Conservation (phyloP, 2,113 vertebrate species). For the Calypte anna region DNA sequence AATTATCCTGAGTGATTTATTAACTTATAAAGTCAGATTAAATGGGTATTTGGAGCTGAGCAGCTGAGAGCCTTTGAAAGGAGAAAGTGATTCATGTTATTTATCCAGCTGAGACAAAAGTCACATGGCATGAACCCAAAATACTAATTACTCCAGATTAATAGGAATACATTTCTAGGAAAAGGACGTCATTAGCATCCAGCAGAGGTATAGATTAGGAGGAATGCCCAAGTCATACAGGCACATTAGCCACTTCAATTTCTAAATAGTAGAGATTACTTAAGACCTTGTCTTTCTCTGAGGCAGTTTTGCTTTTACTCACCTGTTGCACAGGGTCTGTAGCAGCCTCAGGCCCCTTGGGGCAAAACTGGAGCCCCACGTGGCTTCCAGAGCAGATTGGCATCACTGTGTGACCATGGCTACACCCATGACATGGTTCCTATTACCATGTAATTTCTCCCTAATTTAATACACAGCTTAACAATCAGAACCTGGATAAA, state of each 20-base stretch:
- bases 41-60: constrained; percentile 52
- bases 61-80: constrained; percentile 40
- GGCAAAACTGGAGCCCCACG: not conserved
- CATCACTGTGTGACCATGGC: not conserved
- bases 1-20: constrained; percentile 66
- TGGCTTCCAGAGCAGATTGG: not conserved
- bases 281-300: not conserved
- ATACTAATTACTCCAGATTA: constrained; percentile 7
- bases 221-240: not conserved
- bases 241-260: not conserved
- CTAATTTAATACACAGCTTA: not conserved
- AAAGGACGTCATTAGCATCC: not conserved
- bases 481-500: constrained; percentile 17
- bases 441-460: not conserved
- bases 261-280: not conserved
- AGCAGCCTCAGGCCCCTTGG: not conserved
- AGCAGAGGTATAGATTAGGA: not conserved
- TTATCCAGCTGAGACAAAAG: constrained; percentile 61
- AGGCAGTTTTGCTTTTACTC: not conserved
- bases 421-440: not conserved
- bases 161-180: constrained; percentile 3
- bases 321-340: fast-evolving
- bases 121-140: not conserved
- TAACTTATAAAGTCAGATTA: constrained; percentile 69
- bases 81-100: constrained; percentile 44